Percentiles rank a stretch among this genome's conserved stretches.
These are phyloP conservation scores for Cheilosia urbana DNA, from an alignment of 2,888 invertebrate species.

Conservation along the genomic window DNA sequence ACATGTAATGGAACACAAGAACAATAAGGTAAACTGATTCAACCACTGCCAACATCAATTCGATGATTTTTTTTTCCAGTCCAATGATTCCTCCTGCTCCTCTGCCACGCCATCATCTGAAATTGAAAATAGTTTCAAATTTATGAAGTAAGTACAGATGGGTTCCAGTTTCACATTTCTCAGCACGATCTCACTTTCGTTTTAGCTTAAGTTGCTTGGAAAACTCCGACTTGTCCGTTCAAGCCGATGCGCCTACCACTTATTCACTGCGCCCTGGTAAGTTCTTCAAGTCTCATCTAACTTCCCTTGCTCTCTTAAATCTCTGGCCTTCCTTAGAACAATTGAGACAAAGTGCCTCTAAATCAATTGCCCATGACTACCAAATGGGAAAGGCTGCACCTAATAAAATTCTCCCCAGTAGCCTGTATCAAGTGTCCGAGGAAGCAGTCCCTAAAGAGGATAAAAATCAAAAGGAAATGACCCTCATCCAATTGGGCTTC, in stretches of 20 bases:
- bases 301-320: not conserved
- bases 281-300: not conserved
- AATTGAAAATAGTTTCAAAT: slow-evolving; percentile 57
- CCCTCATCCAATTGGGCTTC: slow-evolving; percentile 76
- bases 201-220: slow-evolving; percentile 50
- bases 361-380: slow-evolving; percentile 2
- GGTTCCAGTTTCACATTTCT: not conserved
- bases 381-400: slow-evolving; percentile 12
- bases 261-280: slow-evolving; percentile 27
- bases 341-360: slow-evolving; percentile 14
- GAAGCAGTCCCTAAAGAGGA: not conserved
- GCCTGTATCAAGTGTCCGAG: slow-evolving; percentile 17
- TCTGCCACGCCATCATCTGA: slow-evolving; percentile 45
- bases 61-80: not conserved
- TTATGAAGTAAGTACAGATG: slow-evolving; percentile 50
- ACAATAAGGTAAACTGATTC: slow-evolving; percentile 35
- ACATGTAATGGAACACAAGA: slow-evolving; percentile 46
- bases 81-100: slow-evolving; percentile 26
- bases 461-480: slow-evolving; percentile 20
- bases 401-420: slow-evolving; percentile 55
- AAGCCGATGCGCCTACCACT: not conserved
- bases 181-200: not conserved
- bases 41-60: not conserved
- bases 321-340: not conserved
- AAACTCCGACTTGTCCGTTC: slow-evolving; percentile 48